phyloP scores from a whole-genome alignment of 2,888 invertebrate genomes.

The Tanaodytes sp. region DNA sequence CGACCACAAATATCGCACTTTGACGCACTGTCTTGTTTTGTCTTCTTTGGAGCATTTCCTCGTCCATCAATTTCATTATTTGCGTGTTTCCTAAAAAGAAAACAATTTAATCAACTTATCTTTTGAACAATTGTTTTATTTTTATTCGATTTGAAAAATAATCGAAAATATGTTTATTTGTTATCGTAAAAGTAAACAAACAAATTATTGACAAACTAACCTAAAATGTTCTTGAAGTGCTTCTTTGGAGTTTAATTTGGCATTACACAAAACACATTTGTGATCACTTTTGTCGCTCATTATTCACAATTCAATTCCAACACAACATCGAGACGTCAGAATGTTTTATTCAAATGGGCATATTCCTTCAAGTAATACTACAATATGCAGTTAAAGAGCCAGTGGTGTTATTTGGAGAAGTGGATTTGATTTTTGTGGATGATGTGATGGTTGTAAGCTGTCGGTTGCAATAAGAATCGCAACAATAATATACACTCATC shows the following conservation, averaged over 20 bases:
- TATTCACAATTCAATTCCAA: slow-evolving; percentile 25
- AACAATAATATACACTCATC: no score
- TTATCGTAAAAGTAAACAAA: no score
- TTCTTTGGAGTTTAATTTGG: slow-evolving; percentile 76
- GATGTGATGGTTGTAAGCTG: no score
- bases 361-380: no score
- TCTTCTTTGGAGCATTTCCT: slow-evolving; percentile 60
- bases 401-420: no score
- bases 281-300: slow-evolving; percentile 63
- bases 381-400: no score
- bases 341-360: no score
- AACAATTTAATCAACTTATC: background rate
- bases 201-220: slow-evolving; percentile 64
- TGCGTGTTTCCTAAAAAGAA: slow-evolving; percentile 76
- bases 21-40: slow-evolving; percentile 66
- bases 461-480: no score
- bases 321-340: slow-evolving; percentile 7
- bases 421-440: no score
- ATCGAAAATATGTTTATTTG: no score
- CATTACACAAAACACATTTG: slow-evolving; percentile 77
- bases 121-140: no score
- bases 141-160: no score
- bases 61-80: slow-evolving; percentile 77
- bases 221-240: slow-evolving; percentile 78
- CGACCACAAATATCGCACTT: slow-evolving; percentile 78